Evolutionary conservation across 1,140 invertebrate genomes (phyloP), one percentile per base, ranked within the genome.

Genomic region (Trachymyrmex septentrionalis): DNA sequence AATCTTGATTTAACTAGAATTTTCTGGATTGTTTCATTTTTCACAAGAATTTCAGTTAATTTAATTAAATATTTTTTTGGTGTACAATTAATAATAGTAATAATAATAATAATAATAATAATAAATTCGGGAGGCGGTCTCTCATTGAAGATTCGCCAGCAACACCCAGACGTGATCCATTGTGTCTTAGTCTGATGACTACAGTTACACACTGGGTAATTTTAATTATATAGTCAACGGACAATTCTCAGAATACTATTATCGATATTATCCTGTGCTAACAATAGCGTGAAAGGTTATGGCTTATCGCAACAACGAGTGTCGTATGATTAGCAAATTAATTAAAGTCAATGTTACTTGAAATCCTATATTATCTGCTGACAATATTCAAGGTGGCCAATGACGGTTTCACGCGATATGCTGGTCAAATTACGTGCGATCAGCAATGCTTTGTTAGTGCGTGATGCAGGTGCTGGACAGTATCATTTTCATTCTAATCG

Each of bases 391-490:
- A 53, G 59, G 24, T 61, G 44, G 21, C 27, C 27, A 66, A 69
- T 48, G 76, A 69, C 57, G 63, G 24, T n/a, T 57, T 3, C 59
- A 16, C 34, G 53, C 44, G 73, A 24, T 76, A 53, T 34, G 34
- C 84, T 38, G 88, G n/a, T 89, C 88, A 67, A 50, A 89, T 90
- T 90, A 19, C 75, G 59, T 53, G 10, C 10, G n/a, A 75, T 90
- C 88, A 90, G 88, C 88, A 61, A 69, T 73, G n/a, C 30, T 34
- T 87, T 87, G 78, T 88, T 55, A 38, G 57, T 6, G 44, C 38
- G 48, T 59, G 50, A 38, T 38, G 87, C 71, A 77, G 44, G 38
- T 84, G 80, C 16, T 19, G 38, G 5, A 19, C 14, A 14, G 24
- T 73, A 82, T 73, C 38, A 24, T 27, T 75, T 84, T 84, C 55